Conservation (phyloP, 2,113 vertebrate genomes). For the Vireo altiloquus region DNA sequence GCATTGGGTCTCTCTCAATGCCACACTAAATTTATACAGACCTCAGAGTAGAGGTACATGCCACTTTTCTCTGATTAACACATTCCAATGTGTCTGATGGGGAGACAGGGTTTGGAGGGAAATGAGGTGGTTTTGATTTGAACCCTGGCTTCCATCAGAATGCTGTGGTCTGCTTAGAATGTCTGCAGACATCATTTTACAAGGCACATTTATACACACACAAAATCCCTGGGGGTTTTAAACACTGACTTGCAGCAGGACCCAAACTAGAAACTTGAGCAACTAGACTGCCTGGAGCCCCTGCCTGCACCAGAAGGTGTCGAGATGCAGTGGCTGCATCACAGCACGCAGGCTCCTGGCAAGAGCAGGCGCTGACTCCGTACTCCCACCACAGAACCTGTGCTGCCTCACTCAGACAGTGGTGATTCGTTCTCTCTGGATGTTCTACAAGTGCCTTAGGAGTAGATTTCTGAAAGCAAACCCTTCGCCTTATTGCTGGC, state of each 20-base stretch:
- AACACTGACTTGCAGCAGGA: background rate
- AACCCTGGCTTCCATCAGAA: background rate
- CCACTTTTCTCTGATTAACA: background rate
- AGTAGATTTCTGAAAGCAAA: background rate
- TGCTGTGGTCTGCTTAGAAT: background rate
- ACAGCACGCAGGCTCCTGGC: background rate
- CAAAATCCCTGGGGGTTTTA: background rate
- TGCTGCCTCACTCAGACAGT: background rate
- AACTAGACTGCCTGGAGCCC: background rate
- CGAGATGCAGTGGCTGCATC: background rate
- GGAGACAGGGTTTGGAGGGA: background rate
- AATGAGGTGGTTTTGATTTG: constrained; percentile 15
- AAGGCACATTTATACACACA: background rate
- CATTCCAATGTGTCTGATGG: background rate
- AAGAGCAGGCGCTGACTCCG: background rate
- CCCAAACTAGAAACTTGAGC: background rate
- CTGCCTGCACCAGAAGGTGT: background rate
- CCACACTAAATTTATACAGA: background rate
- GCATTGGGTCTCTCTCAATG: background rate
- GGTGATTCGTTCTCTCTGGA: background rate
- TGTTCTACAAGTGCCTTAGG: background rate
- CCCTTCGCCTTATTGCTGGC: background rate
- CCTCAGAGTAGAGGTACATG: background rate
- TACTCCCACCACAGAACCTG: background rate
- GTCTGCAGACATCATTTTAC: background rate